Base-by-base conservation (phyloP, 2,113 vertebrate genomes). In the Daubentonia madagascariensis region DNA sequence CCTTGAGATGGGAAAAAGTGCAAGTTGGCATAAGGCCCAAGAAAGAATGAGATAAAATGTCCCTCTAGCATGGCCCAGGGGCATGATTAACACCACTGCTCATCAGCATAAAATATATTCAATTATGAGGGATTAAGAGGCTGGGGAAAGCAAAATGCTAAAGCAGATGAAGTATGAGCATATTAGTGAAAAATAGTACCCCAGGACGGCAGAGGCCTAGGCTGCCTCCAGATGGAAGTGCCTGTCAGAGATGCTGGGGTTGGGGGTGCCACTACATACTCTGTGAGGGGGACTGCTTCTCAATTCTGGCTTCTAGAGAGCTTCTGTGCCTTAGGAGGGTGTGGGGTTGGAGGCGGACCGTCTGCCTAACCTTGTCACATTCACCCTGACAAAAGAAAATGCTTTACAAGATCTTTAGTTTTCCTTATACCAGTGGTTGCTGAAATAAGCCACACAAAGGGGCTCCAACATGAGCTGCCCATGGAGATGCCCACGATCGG, bases 71-170 rank as follows among this genome's bases (percentile, higher is more conserved):
- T 37, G 59, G 89, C 95, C 89, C 97, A 88, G 87, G 97, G 96
- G 97, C 85, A 73, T 96, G 96, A 97, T 98, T 98, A 97, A 95
- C 95, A 96, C 52, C 16, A 91, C 25, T 88, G 48, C 84, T 97
- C 96, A 97, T 98, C 95, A 98, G 97, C 97, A 98, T 98, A 97
- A 98, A 97, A 97, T 97, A 98, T 96, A 96, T 98, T 98, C 97
- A 98, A 96, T 98, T 97, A 98, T 98, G 97, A 98, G 89, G 97
- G 93, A 97, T 97, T 97, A 97, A 96, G 97, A 96, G 84, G 70
- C 94, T 97, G 90, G 97, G 89, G 85, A 95, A 98, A 96, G 95
- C 90, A 97, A 96, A 97, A 95, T 91, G 90, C 95, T 94, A 96
- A 95, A 96, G 92, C 87, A 97, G 92, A 96, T 92, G 94, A 98